phyloP scores from a whole-genome alignment of 2,888 invertebrate genomes.

The Lydus trimaculatus region DNA sequence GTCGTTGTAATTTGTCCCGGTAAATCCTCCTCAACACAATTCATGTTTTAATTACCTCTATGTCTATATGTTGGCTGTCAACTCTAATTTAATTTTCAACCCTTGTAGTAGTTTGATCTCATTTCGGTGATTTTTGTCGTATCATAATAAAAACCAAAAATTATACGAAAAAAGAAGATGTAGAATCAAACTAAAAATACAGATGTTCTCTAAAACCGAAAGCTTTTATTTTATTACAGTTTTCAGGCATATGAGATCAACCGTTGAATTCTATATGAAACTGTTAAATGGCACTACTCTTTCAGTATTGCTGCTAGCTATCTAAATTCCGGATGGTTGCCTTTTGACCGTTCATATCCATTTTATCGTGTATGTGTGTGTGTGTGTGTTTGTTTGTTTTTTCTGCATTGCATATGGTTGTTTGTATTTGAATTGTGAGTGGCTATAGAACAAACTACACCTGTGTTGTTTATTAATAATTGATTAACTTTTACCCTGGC shows the following conservation, averaged over 20 bases:
- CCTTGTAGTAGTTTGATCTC: too few relatives aligned
- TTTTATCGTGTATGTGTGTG: too few relatives aligned
- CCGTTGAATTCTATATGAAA: slow-evolving; percentile 3
- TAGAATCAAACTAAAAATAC: neutral
- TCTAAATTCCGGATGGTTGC: slow-evolving; percentile 6
- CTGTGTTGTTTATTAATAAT: slow-evolving; percentile 32
- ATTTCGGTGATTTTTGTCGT: too few relatives aligned
- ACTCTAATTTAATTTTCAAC: neutral
- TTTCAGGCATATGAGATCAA: neutral
- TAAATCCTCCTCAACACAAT: neutral
- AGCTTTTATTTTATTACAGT: neutral
- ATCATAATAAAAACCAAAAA: neutral
- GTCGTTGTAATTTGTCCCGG: neutral
- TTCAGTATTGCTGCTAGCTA: neutral
- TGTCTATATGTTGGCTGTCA: neutral
- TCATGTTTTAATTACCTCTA: neutral
- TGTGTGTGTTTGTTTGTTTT: too few relatives aligned
- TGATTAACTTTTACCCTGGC: slow-evolving; percentile 13
- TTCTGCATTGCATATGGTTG: neutral
- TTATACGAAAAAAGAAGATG: neutral
- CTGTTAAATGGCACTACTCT: neutral
- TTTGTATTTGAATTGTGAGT: slow-evolving; percentile 7
- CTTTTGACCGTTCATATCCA: slow-evolving; percentile 1
- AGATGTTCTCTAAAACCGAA: neutral
- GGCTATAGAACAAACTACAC: slow-evolving; percentile 27